Evolutionary conservation across 1,140 invertebrate species (phyloP), one percentile per base, ranked within the genome.

Genomic region (Drosophila eugracilis): DNA sequence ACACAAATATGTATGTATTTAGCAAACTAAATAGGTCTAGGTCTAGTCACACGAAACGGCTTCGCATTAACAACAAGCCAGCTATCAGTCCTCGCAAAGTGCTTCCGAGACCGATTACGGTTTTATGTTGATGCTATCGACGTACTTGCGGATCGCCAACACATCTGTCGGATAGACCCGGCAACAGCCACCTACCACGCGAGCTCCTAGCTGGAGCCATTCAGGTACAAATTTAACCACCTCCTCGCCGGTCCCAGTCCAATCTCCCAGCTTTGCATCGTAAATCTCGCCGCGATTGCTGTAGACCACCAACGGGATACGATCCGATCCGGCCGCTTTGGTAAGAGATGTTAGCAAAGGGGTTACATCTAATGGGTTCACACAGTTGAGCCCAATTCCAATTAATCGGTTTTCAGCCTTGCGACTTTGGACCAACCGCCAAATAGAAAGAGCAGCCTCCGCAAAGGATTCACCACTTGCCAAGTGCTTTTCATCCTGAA

Each of bases 311-410:
- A 96, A 85, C 0, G 94, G 94, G 19, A 77, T 71, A 0, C n/a
- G 52, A 14, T 72, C 34, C 6, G 21, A 1, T 24, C 67, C 22
- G 19, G 67, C 67, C 49, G 26, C 52, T 58, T 26, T 6, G 26
- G 92, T 88, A 10, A 95, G 91, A 1, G 91, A 91, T 62, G 91
- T 75, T 1, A 96, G 90, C 0, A 96, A 89, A 0, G 93, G 78
- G 0, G 91, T 89, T 3, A 96, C 93, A 75, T 92, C 83, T 21
- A 36, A 39, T 2, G 96, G 96, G 48, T 94, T 92, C 1, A 96
- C 93, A 91, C 98, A 99, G 91, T 99, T 99, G 0, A 97, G 94
- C 1, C 97, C 98, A 44, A 98, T 93, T 95, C 97, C 30, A 95
- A 92, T 30, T 97, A 92, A 54, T 0, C 71, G 65, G 0, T 63